Evolutionary conservation across 2,113 vertebrate species (phyloP), one percentile per base, ranked within the genome.

Genomic region (Natator depressus): DNA sequence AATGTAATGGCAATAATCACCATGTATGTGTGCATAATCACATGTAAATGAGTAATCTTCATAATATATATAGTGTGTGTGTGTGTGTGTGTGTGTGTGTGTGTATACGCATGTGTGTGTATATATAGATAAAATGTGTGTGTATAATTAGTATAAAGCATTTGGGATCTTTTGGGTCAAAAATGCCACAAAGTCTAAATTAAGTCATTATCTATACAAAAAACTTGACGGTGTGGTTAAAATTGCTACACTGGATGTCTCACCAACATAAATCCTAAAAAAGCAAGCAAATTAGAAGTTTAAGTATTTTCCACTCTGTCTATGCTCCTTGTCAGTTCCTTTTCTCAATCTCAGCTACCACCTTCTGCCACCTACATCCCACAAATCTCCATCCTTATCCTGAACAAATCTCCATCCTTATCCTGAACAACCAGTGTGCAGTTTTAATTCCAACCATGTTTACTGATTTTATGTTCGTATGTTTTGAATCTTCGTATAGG

Each of bases 71-170:
- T n/a, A n/a, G n/a, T n/a, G n/a, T n/a, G n/a, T n/a, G 46, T 6
- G 24, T 93, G n/a, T 93, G n/a, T 92, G n/a, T n/a, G n/a, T n/a
- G n/a, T n/a, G 46, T 6, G 24, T 93, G n/a, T 93, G n/a, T 92
- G 88, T 93, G 82, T 87, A 27, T 75, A 83, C 47, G 69, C 89
- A 54, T 47, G 57, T 72, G 55, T 91, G 42, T 85, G 76, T 91
- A 47, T 47, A 47, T 75, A 59, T 91, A 46, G 75, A 76, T 27
- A 90, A 54, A 85, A 31, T 49, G 54, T 6, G 82, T 87, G 2
- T 51, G 5, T 84, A 1, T 90, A 80, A 94, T 95, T 94, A 76
- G 31, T 86, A 51, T 24, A 85, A 96, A 90, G 87, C 82, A 69
- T 76, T 83, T 95, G 38, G 84, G 42, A 25, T 94, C 3, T 76